Conservation (phyloP, 1,140 invertebrate species). For the Eumeta japonica region DNA sequence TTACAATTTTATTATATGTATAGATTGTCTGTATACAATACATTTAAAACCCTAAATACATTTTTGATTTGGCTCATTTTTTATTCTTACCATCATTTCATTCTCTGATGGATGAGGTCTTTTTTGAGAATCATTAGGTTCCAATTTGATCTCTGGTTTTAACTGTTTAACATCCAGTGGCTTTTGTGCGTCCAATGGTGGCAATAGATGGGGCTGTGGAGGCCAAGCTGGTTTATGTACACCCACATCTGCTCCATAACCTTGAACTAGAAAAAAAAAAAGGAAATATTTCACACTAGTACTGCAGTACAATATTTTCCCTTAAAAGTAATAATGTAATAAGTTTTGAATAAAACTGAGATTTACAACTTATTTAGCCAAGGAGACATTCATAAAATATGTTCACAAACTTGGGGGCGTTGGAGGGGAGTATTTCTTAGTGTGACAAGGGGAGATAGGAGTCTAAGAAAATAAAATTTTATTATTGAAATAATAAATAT, state of each 20-base stretch:
- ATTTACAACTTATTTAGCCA: neutral
- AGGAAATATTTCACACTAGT: too few relatives aligned
- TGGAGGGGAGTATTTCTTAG: too few relatives aligned
- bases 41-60: too few relatives aligned
- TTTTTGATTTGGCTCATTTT: too few relatives aligned
- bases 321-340: neutral
- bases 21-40: too few relatives aligned
- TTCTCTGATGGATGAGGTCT: constrained; percentile 34
- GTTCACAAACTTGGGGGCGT: too few relatives aligned
- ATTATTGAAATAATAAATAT: too few relatives aligned
- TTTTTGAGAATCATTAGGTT: constrained; percentile 40
- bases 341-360: neutral
- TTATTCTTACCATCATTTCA: constrained; percentile 46
- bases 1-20: too few relatives aligned
- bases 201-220: constrained; percentile 36
- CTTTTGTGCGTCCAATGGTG: constrained; percentile 39
- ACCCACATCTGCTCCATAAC: constrained; percentile 39
- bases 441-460: too few relatives aligned
- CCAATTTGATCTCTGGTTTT: constrained; percentile 47
- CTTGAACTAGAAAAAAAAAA: constrained; percentile 33
- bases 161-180: constrained; percentile 40
- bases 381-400: too few relatives aligned
- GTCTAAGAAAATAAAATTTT: too few relatives aligned
- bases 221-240: constrained; percentile 46
- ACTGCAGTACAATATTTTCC: neutral